Conservation (phyloP, 2,797 vertebrate genomes). For the Balearica regulorum region DNA sequence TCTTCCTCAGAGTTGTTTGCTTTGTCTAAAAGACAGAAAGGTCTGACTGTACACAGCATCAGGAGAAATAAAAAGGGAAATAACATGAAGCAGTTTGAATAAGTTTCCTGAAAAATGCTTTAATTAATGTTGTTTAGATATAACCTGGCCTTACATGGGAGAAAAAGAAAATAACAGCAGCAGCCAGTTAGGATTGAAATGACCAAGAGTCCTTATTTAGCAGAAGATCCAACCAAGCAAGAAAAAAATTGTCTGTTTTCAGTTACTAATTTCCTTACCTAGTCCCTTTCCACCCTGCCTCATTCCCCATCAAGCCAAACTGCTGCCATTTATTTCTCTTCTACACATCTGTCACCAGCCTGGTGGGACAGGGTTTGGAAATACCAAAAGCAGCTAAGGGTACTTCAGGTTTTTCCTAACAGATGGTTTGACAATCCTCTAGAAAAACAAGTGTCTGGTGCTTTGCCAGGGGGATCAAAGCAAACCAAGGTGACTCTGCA, state of each 20-base stretch:
- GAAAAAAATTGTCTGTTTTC: background rate
- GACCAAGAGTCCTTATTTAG: background rate
- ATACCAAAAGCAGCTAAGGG: background rate
- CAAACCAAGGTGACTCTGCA: constrained; percentile 5
- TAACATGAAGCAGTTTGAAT: background rate
- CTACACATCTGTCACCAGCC: background rate
- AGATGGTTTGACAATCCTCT: background rate
- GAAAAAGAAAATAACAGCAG: background rate
- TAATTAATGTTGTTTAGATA: background rate
- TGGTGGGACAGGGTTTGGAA: background rate
- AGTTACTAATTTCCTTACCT: background rate
- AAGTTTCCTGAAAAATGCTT: background rate
- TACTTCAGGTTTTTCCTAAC: background rate
- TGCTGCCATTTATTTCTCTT: background rate
- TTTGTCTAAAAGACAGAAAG: background rate
- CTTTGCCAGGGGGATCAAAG: background rate
- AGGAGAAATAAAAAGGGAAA: background rate
- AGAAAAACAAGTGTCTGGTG: background rate
- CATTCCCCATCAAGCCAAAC: background rate
- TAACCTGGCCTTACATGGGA: background rate
- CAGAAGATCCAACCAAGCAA: background rate
- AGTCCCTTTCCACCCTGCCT: background rate
- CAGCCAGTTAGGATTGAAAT: background rate
- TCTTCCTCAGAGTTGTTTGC: background rate
- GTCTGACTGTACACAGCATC: background rate